Conservation (phyloP, 2,888 invertebrate genomes). For the Entomobrya proxima region DNA sequence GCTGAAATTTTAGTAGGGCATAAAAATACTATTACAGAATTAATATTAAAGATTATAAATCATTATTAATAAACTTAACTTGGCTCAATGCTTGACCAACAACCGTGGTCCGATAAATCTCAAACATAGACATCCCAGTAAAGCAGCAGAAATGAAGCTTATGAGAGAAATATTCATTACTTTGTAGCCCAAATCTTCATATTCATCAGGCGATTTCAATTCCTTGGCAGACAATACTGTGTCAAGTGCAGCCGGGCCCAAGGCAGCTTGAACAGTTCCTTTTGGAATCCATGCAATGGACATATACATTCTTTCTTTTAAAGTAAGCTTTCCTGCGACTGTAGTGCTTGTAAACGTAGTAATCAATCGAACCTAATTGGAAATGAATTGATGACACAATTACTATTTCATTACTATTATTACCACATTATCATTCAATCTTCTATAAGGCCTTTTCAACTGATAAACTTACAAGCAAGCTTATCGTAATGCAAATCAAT, state of each 20-base stretch:
- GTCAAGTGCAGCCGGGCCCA: conserved; percentile 71
- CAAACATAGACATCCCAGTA: conserved; percentile 61
- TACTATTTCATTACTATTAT: too few relatives aligned
- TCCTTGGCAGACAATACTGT: conserved; percentile 31
- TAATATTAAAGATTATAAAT: too few relatives aligned
- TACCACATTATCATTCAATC: not conserved
- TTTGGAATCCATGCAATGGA: conserved; percentile 72
- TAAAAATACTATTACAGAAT: too few relatives aligned
- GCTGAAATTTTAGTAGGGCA: too few relatives aligned
- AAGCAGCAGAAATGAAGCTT: conserved; percentile 58
- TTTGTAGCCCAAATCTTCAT: conserved; percentile 59
- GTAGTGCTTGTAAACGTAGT: conserved; percentile 50
- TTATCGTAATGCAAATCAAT: conserved; percentile 62
- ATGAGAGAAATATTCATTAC: conserved; percentile 68
- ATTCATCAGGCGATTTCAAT: not conserved
- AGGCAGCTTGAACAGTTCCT: conserved; percentile 74
- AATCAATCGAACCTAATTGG: conserved; percentile 51
- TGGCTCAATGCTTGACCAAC: conserved; percentile 2
- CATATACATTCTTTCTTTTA: conserved; percentile 68
- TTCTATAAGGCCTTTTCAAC: not conserved
- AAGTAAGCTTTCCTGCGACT: conserved; percentile 58
- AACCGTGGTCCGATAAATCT: conserved; percentile 60
- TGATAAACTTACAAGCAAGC: conserved; percentile 48
- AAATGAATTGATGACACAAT: not conserved
- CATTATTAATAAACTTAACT: too few relatives aligned